phyloP scores from a whole-genome alignment of 2,797 vertebrate species.

The Monodelphis domestica region DNA sequence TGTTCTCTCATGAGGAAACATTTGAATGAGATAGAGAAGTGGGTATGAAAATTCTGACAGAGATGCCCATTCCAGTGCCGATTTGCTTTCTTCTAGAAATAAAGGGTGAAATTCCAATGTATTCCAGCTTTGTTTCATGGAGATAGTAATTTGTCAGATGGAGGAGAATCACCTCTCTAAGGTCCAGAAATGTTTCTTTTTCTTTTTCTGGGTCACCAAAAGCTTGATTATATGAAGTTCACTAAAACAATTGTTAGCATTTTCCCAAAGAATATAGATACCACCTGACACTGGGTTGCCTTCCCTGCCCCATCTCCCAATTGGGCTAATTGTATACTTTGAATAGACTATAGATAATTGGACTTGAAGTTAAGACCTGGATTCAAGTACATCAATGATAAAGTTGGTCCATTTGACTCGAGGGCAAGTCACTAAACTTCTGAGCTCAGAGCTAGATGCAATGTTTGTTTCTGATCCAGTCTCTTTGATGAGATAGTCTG shows the following conservation, averaged over 20 bases:
- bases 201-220: conserved; percentile 1
- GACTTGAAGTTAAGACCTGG: not conserved
- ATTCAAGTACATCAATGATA: not conserved
- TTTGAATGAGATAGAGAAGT: not conserved
- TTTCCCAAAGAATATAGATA: conserved; percentile 22
- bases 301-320: conserved; percentile 17
- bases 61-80: not conserved
- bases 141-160: conserved; percentile 3
- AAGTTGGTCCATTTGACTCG: not conserved
- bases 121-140: not conserved
- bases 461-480: too few relatives aligned
- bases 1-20: not conserved
- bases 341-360: not conserved
- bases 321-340: not conserved
- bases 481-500: too few relatives aligned
- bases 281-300: not conserved
- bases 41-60: not conserved
- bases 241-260: not conserved
- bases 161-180: conserved; percentile 17
- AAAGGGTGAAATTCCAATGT: conserved; percentile 37
- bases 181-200: not conserved
- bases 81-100: conserved; percentile 35
- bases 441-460: too few relatives aligned
- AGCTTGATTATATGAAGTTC: not conserved
- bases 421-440: not conserved